Evolutionary conservation across 2,888 invertebrate genomes (phyloP).

Genomic region (Heliconius charithonia): DNA sequence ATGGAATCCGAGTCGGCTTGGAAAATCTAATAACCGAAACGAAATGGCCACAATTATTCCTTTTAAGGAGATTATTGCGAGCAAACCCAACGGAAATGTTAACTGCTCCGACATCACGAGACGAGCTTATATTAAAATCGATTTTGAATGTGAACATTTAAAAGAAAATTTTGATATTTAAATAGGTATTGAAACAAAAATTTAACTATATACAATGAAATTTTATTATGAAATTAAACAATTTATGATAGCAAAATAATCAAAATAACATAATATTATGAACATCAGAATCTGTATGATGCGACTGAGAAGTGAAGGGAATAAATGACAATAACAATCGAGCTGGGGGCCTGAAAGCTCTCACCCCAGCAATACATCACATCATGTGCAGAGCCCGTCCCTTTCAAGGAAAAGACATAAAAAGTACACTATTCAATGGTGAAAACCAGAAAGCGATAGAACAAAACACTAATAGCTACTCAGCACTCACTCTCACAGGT

Average conservation of each 20-base stretch:
- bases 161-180: background rate
- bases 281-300: slow-evolving; percentile 32
- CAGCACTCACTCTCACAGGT: slow-evolving; percentile 17
- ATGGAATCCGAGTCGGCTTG: slow-evolving; percentile 54
- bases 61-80: slow-evolving; percentile 66
- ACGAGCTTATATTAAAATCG: slow-evolving; percentile 53
- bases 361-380: slow-evolving; percentile 61
- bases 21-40: slow-evolving; percentile 72
- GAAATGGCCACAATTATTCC: slow-evolving; percentile 70
- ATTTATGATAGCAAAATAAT: slow-evolving; percentile 20
- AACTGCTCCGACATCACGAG: slow-evolving; percentile 49
- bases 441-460: slow-evolving; percentile 34
- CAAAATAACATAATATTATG: slow-evolving; percentile 22
- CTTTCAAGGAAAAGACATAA: slow-evolving; percentile 39
- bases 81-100: slow-evolving; percentile 56
- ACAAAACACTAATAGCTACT: slow-evolving; percentile 30
- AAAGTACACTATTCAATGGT: slow-evolving; percentile 35
- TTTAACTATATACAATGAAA: too few relatives aligned
- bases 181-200: background rate
- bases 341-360: slow-evolving; percentile 50
- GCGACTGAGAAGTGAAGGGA: slow-evolving; percentile 46
- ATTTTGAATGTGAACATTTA: slow-evolving; percentile 45
- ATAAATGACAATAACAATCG: slow-evolving; percentile 54
- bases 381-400: slow-evolving; percentile 53
- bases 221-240: slow-evolving; percentile 22